phyloP scores from a whole-genome alignment of 2,113 vertebrate genomes.

The Oreotragus oreotragus region DNA sequence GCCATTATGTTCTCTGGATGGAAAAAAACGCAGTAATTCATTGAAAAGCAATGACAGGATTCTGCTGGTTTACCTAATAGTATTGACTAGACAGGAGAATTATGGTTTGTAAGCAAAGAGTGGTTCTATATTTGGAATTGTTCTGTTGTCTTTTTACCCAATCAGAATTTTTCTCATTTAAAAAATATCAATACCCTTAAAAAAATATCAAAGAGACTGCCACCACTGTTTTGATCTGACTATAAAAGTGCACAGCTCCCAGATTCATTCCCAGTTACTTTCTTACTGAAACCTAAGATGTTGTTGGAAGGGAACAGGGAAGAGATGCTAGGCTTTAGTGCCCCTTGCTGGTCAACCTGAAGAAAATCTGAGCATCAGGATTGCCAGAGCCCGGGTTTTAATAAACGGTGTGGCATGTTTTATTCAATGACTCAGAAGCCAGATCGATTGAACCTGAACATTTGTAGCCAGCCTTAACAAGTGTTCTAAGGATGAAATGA shows the following conservation, averaged over 20 bases:
- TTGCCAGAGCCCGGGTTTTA: not conserved
- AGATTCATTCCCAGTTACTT: conserved; percentile 23
- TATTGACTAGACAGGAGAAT: conserved; percentile 60
- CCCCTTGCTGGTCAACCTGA: conserved; percentile 55
- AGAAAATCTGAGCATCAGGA: not conserved
- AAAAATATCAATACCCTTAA: conserved; percentile 58
- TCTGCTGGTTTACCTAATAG: conserved; percentile 50
- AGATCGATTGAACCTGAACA: not conserved
- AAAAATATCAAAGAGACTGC: conserved; percentile 41
- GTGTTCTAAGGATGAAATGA: not conserved
- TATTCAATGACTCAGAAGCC: not conserved
- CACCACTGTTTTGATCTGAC: not conserved
- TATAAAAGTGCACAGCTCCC: not conserved
- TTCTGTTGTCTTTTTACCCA: conserved; percentile 43
- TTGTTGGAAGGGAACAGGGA: not conserved
- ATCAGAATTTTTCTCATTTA: conserved; percentile 55
- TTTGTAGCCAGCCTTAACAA: not conserved
- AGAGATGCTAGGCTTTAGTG: conserved; percentile 38
- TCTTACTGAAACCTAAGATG: not conserved
- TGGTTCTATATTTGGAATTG: conserved; percentile 34
- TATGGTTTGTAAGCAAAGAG: conserved; percentile 43
- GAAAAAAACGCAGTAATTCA: conserved; percentile 49
- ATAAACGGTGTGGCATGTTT: not conserved
- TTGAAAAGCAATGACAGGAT: conserved; percentile 58
- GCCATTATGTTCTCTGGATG: conserved; percentile 41